phyloP scores from a whole-genome alignment of 2,888 invertebrate species.

The Monopis laevigella region DNA sequence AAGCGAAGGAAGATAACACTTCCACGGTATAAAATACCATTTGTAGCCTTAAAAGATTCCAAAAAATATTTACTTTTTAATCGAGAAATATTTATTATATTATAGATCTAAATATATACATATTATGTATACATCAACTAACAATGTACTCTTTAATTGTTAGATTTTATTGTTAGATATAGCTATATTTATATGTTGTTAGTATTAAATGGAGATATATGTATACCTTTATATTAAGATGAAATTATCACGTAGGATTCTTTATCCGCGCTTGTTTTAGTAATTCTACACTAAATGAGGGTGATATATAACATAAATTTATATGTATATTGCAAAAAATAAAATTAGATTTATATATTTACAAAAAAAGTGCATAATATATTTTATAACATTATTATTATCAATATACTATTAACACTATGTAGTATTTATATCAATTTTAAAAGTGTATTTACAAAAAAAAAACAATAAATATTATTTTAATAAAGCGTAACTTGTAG shows the following conservation, averaged over 20 bases:
- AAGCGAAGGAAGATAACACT: slow-evolving; percentile 43
- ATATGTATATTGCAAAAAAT: neutral
- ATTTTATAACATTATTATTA: too few relatives aligned
- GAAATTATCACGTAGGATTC: slow-evolving; percentile 41
- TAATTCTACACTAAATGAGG: slow-evolving; percentile 36
- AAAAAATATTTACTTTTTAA: slow-evolving; percentile 64
- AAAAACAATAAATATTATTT: too few relatives aligned
- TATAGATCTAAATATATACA: slow-evolving; percentile 62
- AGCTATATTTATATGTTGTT: slow-evolving; percentile 56
- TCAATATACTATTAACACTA: too few relatives aligned
- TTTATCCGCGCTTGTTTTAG: slow-evolving; percentile 40
- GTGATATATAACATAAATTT: slow-evolving; percentile 28
- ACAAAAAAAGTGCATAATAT: too few relatives aligned
- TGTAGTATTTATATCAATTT: too few relatives aligned
- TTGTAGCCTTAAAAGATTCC: slow-evolving; percentile 55
- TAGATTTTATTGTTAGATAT: slow-evolving; percentile 57
- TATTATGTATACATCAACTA: slow-evolving; percentile 57
- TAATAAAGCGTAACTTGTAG: too few relatives aligned
- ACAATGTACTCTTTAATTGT: slow-evolving; percentile 54
- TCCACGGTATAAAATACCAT: slow-evolving; percentile 54
- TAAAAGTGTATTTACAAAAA: too few relatives aligned
- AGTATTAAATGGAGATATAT: slow-evolving; percentile 34
- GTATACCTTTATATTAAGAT: slow-evolving; percentile 33
- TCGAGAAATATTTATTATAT: slow-evolving; percentile 57
- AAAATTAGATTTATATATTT: too few relatives aligned